Evolutionary conservation across 1,140 invertebrate genomes (phyloP).

Genomic region (Trichonephila inaurata): DNA sequence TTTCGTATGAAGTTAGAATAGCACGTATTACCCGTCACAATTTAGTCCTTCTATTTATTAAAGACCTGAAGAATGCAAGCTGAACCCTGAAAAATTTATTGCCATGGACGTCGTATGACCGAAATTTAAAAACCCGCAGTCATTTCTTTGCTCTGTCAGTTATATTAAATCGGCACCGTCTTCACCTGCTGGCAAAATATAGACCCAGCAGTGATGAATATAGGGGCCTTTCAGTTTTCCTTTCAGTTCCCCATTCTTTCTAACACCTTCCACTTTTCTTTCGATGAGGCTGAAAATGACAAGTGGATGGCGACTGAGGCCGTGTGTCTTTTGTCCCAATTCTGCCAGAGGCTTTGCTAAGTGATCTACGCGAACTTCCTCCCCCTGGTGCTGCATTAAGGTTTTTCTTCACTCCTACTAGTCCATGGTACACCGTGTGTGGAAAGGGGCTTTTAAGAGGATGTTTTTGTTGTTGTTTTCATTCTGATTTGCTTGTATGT

Average conservation of each 20-base stretch:
- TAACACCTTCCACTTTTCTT: conserved; percentile 63
- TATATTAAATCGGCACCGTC: conserved; percentile 57
- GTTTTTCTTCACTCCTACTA: conserved; percentile 33
- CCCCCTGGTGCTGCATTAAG: conserved; percentile 56
- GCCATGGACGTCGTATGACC: background rate
- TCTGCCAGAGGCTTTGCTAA: conserved; percentile 63
- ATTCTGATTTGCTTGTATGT: conserved; percentile 58
- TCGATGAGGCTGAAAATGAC: conserved; percentile 67
- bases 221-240: conserved; percentile 54
- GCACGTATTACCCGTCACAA: background rate
- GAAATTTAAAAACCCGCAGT: conserved; percentile 36
- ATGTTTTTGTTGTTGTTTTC: conserved; percentile 49
- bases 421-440: background rate
- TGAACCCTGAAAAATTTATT: conserved; percentile 3
- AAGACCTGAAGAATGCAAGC: background rate
- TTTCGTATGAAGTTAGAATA: background rate
- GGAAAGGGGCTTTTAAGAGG: conserved; percentile 58
- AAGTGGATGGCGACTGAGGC: conserved; percentile 55
- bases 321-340: conserved; percentile 69
- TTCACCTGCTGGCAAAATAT: conserved; percentile 61
- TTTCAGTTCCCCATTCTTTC: conserved; percentile 54
- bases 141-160: conserved; percentile 45
- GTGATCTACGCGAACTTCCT: conserved; percentile 64
- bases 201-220: conserved; percentile 68
- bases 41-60: background rate